Conservation (phyloP, 2,113 vertebrate species). For the Syngnathoides biaculeatus region DNA sequence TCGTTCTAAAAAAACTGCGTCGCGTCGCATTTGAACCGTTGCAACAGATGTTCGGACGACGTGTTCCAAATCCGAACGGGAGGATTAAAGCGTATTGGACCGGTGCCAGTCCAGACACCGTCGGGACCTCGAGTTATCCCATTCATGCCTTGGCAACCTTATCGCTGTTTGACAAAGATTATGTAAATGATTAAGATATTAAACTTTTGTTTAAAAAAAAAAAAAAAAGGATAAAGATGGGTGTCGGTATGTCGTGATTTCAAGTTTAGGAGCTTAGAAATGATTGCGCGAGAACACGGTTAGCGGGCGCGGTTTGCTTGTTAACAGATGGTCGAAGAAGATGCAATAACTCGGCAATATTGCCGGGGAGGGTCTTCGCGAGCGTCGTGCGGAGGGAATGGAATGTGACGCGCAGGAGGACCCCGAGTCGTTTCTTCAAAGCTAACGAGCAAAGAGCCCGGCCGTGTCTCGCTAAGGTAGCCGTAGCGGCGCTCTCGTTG, state of each 20-base stretch:
- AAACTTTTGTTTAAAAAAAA: neutral
- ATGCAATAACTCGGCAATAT: conserved; percentile 1
- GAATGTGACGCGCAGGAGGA: conserved; percentile 39
- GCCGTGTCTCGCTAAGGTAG: conserved; percentile 43
- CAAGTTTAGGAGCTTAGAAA: neutral
- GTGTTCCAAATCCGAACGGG: conserved; percentile 32
- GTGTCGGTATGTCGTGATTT: neutral
- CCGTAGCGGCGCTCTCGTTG: conserved; percentile 52
- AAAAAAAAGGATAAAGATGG: neutral
- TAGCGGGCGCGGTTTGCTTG: neutral
- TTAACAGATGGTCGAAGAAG: conserved; percentile 16
- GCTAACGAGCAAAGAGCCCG: conserved; percentile 44
- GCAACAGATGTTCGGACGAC: conserved; percentile 56
- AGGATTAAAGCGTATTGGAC: conserved; percentile 53
- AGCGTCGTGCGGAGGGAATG: conserved; percentile 14
- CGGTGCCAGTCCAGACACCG: conserved; percentile 34
- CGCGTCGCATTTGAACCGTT: conserved; percentile 40
- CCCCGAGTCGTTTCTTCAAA: conserved; percentile 44
- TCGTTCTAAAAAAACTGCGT: conserved; percentile 20
- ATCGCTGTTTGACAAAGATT: neutral
- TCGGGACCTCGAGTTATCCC: conserved; percentile 18
- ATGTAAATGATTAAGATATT: neutral
- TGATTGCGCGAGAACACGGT: neutral
- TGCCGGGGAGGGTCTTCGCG: conserved; percentile 6
- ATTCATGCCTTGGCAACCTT: neutral